Evolutionary conservation across 2,113 vertebrate genomes (phyloP), one percentile per base, ranked within the genome.

Genomic region (Scopus umbretta): DNA sequence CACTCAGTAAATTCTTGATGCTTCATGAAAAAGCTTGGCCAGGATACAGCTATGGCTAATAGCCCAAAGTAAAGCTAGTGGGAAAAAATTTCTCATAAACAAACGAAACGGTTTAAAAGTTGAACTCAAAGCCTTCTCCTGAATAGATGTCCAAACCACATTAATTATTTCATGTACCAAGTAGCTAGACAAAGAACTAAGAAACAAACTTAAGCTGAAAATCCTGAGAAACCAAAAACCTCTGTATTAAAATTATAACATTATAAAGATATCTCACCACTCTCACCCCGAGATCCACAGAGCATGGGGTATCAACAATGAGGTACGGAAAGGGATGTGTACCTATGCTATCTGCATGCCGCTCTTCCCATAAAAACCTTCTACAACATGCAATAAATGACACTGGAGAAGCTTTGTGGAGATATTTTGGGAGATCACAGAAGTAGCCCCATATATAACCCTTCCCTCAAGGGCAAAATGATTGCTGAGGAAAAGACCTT

Each of bases 1-100:
- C 75, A 89, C 82, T 97, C 75, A 92, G 96, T 96, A 97, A 96
- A 97, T 98, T 97, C 94, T 95, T 97, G 93, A 92, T 94, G 86
- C 67, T 90, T 94, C 91, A 8, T 91, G 97, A 96, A 97, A 94
- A 93, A 66, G 47, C 82, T 96, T 97, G 98, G 95, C 96, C 72
- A 80, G 58, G 78, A 87, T 93, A 96, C 90, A 98, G 67, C 93
- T 88, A 90, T 94, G 92, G 89, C 87, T 86, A 95, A 92, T 94
- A 92, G 87, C 84, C 67, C 92, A 95, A 96, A 96, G 81, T 66
- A 62, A 88, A 71, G 53, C 66, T 61, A 86, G 84, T 56, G 67
- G 87, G 72, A 83, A 94, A 92, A 91, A 87, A 32, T 1, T 59
- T 90, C 87, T 80, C 59, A 53, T 58, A 29, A 49, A 65, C 88